Conservation (phyloP, 1,140 invertebrate species). For the Spodoptera litura region DNA sequence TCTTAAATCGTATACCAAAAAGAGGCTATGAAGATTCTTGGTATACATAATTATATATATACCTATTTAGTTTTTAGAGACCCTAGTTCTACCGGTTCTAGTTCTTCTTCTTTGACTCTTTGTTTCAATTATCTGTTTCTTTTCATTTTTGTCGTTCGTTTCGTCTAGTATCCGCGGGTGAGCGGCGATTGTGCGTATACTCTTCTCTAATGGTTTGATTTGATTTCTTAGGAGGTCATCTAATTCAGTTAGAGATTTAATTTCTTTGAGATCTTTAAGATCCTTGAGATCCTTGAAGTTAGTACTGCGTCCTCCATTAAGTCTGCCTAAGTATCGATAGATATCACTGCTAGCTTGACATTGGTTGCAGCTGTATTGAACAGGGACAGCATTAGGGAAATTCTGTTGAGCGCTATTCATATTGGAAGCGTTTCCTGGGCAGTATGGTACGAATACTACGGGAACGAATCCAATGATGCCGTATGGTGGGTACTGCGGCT, state of each 20-base stretch:
- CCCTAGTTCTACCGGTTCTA: background rate
- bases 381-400: constrained; percentile 86
- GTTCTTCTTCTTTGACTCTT: constrained; percentile 20
- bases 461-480: constrained; percentile 87
- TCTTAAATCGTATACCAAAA: background rate
- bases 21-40: background rate
- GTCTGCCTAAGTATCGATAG: constrained; percentile 69
- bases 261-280: constrained; percentile 74
- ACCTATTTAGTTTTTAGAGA: constrained; percentile 2
- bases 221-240: constrained; percentile 72
- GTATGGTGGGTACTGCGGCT: constrained; percentile 70
- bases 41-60: background rate
- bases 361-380: constrained; percentile 77
- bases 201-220: constrained; percentile 72
- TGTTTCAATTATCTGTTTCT: constrained; percentile 38
- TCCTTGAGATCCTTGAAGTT: constrained; percentile 70
- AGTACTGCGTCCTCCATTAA: constrained; percentile 69
- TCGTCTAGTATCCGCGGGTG: constrained; percentile 69
- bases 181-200: constrained; percentile 67
- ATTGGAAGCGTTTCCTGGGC: constrained; percentile 82
- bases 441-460: constrained; percentile 87
- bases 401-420: constrained; percentile 84
- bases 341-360: constrained; percentile 74
- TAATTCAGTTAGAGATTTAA: constrained; percentile 71
- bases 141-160: constrained; percentile 57